Evolutionary conservation across 2,888 invertebrate genomes (phyloP).

Genomic region (Alcis repandata): DNA sequence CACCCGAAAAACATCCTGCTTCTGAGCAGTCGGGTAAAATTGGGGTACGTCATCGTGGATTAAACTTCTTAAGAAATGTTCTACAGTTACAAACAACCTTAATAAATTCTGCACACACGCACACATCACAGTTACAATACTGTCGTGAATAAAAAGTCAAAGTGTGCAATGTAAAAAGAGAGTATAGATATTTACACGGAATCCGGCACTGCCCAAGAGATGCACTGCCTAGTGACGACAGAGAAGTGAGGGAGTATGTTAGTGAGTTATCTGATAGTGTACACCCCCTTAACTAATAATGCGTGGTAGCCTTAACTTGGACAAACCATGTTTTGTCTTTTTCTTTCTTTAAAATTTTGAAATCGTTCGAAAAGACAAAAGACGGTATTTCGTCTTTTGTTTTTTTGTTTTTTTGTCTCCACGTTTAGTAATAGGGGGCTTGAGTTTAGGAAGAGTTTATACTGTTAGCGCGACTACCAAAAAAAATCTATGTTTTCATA

Average conservation of each 20-base stretch:
- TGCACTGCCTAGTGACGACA: conserved; percentile 92
- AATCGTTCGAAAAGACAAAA: background rate
- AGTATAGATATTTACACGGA: conserved; percentile 92
- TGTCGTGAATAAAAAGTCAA: conserved; percentile 68
- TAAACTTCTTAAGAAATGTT: background rate
- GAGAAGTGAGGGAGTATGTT: conserved; percentile 78
- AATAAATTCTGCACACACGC: conserved; percentile 61
- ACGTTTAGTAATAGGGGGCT: background rate
- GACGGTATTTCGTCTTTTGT: too few relatives aligned
- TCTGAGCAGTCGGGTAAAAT: background rate
- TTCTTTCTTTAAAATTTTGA: background rate
- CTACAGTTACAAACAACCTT: background rate
- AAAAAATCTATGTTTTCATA: background rate
- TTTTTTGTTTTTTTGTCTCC: too few relatives aligned
- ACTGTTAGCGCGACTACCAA: conserved; percentile 24
- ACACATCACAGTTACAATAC: conserved; percentile 47
- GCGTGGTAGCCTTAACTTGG: background rate
- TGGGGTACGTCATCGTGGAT: background rate
- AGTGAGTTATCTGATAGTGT: conserved; percentile 62
- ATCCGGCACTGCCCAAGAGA: conserved; percentile 96
- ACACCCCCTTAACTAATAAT: background rate
- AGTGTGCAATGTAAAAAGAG: conserved; percentile 82
- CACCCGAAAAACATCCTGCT: too few relatives aligned
- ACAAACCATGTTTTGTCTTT: background rate
- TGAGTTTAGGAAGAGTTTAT: conserved; percentile 16